phyloP scores from a whole-genome alignment of 2,113 vertebrate species.

The Rhabdornis inornatus region DNA sequence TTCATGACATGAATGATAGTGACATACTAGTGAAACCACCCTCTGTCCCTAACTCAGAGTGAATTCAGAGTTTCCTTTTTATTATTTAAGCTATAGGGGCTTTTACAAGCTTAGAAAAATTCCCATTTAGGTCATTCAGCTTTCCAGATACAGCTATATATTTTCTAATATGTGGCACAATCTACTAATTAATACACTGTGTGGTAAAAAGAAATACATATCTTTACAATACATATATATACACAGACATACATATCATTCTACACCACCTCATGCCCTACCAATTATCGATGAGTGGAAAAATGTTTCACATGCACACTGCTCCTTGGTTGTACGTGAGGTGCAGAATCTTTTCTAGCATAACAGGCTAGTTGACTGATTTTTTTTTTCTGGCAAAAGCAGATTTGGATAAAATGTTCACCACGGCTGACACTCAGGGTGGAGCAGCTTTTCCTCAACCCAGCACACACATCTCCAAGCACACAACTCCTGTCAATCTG shows the following conservation, averaged over 20 bases:
- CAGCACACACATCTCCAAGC: neutral
- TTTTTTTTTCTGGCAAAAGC: neutral
- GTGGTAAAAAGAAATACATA: neutral
- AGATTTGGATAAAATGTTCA: neutral
- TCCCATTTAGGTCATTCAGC: neutral
- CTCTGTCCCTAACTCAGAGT: neutral
- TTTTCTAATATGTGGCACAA: neutral
- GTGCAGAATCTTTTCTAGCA: neutral
- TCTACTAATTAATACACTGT: neutral
- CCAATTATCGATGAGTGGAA: rapidly evolving
- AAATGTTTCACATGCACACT: neutral
- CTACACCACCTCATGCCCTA: neutral
- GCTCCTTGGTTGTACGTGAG: neutral
- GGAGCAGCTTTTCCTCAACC: neutral
- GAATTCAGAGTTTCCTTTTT: neutral
- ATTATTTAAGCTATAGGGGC: neutral
- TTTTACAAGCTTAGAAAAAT: neutral
- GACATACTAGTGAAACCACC: neutral
- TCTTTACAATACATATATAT: too few relatives aligned
- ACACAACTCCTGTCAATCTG: neutral
- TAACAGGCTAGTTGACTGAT: neutral
- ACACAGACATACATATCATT: neutral
- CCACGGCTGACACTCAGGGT: neutral
- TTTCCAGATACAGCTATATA: neutral
- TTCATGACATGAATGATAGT: neutral